A percentile compares a stretch with the other conserved stretches of the same genome.
phyloP scores from a whole-genome alignment of 1,140 invertebrate genomes.

The Pogonus chalceus region DNA sequence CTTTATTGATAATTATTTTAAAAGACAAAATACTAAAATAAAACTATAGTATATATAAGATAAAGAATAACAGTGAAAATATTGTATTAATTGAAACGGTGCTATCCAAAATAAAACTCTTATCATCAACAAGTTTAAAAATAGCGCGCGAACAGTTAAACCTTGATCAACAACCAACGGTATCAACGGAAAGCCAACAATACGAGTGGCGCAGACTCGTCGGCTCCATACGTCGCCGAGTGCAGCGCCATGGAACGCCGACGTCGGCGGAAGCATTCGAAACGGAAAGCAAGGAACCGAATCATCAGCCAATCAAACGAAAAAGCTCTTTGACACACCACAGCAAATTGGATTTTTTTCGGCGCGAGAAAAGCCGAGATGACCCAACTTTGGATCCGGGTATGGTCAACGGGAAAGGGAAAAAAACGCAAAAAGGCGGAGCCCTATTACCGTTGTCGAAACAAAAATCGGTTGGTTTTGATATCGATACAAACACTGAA shows the following conservation, averaged over 20 bases:
- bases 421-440: neutral
- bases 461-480: constrained; percentile 25
- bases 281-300: constrained; percentile 17
- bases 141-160: constrained; percentile 28
- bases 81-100: too few species aligned
- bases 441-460: constrained; percentile 17
- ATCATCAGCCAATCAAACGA: constrained; percentile 19
- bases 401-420: neutral
- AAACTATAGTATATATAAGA: too few species aligned
- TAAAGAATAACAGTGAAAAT: too few species aligned
- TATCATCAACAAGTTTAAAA: constrained; percentile 15
- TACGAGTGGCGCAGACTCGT: constrained; percentile 34
- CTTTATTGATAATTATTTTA: too few species aligned
- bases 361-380: constrained; percentile 22
- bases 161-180: constrained; percentile 21
- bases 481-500: constrained; percentile 19
- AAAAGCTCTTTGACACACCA: constrained; percentile 32
- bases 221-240: constrained; percentile 31
- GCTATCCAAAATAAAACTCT: neutral
- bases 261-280: constrained; percentile 14
- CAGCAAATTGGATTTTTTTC: constrained; percentile 22
- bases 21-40: too few species aligned
- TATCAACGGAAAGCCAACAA: constrained; percentile 19
- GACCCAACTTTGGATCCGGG: constrained; percentile 8
- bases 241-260: constrained; percentile 28